These are phyloP conservation scores for Psettodes erumei DNA, from an alignment of 2,113 vertebrate genomes.

Conservation along the genomic window DNA sequence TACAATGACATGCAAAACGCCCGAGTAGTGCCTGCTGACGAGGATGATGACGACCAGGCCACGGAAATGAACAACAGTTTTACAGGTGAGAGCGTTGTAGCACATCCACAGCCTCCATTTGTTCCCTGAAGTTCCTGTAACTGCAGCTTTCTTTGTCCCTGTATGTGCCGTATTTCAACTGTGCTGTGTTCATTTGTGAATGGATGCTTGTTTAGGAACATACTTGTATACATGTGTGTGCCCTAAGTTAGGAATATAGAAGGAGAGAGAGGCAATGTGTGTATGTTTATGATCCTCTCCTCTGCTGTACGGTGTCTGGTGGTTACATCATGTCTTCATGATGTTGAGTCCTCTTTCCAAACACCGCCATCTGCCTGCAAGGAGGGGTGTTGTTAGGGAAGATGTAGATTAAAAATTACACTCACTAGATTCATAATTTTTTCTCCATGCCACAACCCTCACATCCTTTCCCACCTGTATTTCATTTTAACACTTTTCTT, in stretches of 20 bases:
- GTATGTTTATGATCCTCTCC: constrained; percentile 50
- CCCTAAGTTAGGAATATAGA: constrained; percentile 16
- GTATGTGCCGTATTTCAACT: not conserved
- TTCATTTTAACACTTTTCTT: not conserved
- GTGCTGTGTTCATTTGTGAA: constrained; percentile 5
- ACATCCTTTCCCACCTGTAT: not conserved
- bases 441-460: not conserved
- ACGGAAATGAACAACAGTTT: constrained; percentile 99
- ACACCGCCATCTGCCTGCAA: constrained; percentile 80
- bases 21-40: constrained; percentile 93
- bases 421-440: not conserved
- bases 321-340: constrained; percentile 81
- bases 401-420: constrained; percentile 24
- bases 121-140: constrained; percentile 15
- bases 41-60: constrained; percentile 91
- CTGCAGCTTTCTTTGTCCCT: constrained; percentile 9
- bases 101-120: not conserved
- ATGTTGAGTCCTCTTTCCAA: constrained; percentile 62
- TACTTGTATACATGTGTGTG: constrained; percentile 13
- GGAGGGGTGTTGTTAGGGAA: constrained; percentile 58
- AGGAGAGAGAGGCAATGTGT: constrained; percentile 39
- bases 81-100: constrained; percentile 88
- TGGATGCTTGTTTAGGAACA: constrained; percentile 9
- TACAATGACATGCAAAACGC: constrained; percentile 99
- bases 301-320: constrained; percentile 61